A percentile compares a stretch with the other conserved stretches of the same genome.
Evolutionary conservation across 1,140 invertebrate genomes (phyloP).

Genomic region (Glossosoma conforme): DNA sequence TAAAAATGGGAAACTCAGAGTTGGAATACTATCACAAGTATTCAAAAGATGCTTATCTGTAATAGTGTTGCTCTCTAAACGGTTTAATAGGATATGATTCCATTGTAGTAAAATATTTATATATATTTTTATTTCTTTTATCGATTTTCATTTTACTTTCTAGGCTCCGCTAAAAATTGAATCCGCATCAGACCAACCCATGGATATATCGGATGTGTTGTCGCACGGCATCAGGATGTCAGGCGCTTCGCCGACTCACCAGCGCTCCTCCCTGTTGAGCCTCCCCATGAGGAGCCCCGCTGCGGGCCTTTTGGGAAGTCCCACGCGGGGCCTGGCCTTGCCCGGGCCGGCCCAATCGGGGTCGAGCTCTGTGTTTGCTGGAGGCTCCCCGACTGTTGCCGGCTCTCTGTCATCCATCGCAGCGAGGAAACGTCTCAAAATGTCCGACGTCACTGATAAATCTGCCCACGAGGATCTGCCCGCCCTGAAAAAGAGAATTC

Average conservation of each 20-base stretch:
- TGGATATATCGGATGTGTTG: conserved; percentile 19
- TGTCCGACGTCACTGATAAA: conserved; percentile 38
- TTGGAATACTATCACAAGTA: too few species aligned
- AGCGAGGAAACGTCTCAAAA: conserved; percentile 40
- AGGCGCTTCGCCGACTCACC: neutral
- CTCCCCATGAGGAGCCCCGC: too few species aligned
- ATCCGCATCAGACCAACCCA: conserved; percentile 10
- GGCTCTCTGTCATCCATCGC: too few species aligned
- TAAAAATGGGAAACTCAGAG: too few species aligned
- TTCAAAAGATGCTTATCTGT: too few species aligned
- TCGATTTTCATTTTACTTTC: neutral
- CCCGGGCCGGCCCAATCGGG: neutral
- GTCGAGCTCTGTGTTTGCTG: neutral
- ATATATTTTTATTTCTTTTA: neutral
- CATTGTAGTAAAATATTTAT: too few species aligned
- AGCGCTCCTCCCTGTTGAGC: neutral
- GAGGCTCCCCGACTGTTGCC: too few species aligned
- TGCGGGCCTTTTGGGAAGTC: too few species aligned
- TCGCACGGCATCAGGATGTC: neutral
- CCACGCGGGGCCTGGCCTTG: neutral
- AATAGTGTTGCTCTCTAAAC: too few species aligned
- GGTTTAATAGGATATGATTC: too few species aligned
- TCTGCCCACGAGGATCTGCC: conserved; percentile 34
- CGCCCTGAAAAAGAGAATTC: conserved; percentile 40
- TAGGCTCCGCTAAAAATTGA: neutral